These are phyloP conservation scores for Casuarius casuarius DNA, from an alignment of 2,113 vertebrate species.

Conservation along the genomic window DNA sequence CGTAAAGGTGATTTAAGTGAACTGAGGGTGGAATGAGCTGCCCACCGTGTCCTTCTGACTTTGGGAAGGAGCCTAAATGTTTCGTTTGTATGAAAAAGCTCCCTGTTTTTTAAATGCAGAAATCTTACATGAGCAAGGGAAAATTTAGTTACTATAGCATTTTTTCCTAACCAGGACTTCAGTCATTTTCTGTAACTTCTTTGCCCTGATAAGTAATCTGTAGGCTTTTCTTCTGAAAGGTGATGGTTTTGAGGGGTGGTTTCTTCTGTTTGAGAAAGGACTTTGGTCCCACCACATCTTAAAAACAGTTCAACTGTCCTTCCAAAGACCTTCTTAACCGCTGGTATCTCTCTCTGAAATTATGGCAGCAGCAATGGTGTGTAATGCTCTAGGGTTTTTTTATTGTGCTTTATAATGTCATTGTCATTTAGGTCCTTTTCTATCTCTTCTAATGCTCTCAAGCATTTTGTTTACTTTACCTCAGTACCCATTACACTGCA, in stretches of 20 bases:
- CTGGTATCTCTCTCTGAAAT: not conserved
- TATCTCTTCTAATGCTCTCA: not conserved
- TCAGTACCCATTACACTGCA: not conserved
- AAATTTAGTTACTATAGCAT: not conserved
- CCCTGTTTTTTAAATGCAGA: not conserved
- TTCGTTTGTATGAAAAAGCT: not conserved
- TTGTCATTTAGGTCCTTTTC: not conserved
- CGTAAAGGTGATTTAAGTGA: not conserved
- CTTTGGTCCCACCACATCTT: not conserved
- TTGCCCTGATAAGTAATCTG: not conserved
- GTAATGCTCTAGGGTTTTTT: not conserved
- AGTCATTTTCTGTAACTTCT: not conserved
- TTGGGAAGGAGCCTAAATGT: not conserved
- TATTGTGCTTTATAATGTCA: not conserved
- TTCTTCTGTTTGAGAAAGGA: not conserved
- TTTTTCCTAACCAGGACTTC: not conserved
- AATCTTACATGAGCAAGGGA: not conserved
- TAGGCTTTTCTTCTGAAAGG: not conserved
- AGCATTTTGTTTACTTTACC: constrained; percentile 28
- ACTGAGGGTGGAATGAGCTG: not conserved
- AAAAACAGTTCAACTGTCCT: not conserved
- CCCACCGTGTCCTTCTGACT: not conserved
- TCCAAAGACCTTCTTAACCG: not conserved
- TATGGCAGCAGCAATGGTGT: not conserved
- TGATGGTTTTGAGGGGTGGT: accelerated